phyloP scores from a whole-genome alignment of 2,113 vertebrate species.

The Cariama cristata region DNA sequence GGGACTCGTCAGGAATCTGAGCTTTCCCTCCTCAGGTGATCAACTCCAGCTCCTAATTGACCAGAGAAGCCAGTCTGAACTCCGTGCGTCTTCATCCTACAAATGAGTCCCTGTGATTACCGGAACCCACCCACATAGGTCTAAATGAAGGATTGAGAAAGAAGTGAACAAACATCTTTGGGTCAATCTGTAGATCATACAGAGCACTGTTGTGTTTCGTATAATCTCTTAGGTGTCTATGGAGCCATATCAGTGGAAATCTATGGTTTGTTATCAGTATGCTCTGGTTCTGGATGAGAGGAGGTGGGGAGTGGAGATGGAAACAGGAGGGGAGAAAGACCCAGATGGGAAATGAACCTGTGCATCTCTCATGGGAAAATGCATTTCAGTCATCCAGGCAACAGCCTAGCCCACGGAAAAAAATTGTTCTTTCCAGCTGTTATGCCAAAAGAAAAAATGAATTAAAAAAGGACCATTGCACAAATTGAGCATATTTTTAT shows the following conservation, averaged over 20 bases:
- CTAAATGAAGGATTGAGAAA: background rate
- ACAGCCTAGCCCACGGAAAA: background rate
- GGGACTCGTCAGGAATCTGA: background rate
- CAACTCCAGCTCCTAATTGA: background rate
- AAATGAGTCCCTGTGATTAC: background rate
- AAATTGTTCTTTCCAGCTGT: slow-evolving; percentile 30
- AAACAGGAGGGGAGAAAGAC: background rate
- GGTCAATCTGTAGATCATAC: background rate
- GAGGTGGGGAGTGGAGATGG: background rate
- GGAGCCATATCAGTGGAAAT: background rate
- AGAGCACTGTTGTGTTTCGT: background rate
- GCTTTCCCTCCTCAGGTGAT: background rate
- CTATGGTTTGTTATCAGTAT: background rate
- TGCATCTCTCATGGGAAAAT: slow-evolving; percentile 33
- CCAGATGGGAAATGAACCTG: slow-evolving; percentile 49
- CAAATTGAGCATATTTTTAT: slow-evolving; percentile 19
- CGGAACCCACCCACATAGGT: background rate
- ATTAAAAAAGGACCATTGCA: background rate
- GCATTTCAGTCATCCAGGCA: slow-evolving; percentile 19
- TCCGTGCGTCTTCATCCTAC: background rate
- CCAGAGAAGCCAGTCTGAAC: background rate
- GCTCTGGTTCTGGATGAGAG: background rate
- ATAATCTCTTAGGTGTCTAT: background rate
- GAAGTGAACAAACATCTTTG: background rate
- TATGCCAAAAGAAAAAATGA: slow-evolving; percentile 8